Conservation (phyloP, 64 coral and sea anemone genomes). For the Astreopora myriophthalma region DNA sequence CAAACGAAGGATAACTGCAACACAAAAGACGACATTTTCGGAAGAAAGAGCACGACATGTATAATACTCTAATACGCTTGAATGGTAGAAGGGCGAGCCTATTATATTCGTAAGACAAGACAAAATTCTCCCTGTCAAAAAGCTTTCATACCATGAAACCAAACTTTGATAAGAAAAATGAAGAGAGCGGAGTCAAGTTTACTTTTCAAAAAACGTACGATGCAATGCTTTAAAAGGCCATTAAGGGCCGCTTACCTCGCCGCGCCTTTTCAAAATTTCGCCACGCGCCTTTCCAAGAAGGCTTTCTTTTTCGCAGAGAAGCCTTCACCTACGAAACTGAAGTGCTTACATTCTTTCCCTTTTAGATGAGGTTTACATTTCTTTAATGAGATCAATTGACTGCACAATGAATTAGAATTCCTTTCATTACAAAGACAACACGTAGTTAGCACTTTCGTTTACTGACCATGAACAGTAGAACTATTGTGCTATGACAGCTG, state of each 20-base stretch:
- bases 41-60: not conserved
- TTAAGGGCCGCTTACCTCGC: not conserved
- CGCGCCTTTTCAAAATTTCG: not conserved
- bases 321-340: not conserved
- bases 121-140: not conserved
- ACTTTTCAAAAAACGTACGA: not conserved
- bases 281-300: not conserved
- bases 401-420: not conserved
- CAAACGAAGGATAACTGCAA: not conserved
- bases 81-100: not conserved
- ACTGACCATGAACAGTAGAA: not conserved
- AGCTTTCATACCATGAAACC: not conserved
- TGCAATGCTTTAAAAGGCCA: not conserved
- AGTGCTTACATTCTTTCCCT: not conserved
- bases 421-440: not conserved
- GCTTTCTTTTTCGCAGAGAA: not conserved
- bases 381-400: constrained; percentile 3
- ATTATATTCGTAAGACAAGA: not conserved
- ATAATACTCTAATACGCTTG: not conserved
- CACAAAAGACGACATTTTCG: not conserved
- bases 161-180: not conserved
- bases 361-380: not conserved
- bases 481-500: constrained; percentile 2
- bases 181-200: constrained; percentile 12
- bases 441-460: not conserved